Base-by-base conservation (phyloP, 2,888 invertebrate genomes). In the Coleophora deauratella region DNA sequence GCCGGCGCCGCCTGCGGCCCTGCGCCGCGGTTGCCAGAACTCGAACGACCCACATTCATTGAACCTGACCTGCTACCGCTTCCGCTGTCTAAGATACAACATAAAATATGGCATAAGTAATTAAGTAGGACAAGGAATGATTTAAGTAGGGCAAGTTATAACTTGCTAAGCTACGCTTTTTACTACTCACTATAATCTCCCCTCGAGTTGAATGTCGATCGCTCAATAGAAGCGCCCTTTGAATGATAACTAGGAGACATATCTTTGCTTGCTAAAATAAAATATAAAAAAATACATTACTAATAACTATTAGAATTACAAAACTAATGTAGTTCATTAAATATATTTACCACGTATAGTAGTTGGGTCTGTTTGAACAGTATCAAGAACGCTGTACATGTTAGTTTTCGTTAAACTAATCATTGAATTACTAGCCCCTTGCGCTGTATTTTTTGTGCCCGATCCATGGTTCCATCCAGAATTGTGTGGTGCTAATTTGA, bases 161-260 rank as follows among this genome's bases (percentile, higher is more conserved):
- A n/a, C n/a, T n/a, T n/a, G n/a, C n/a, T n/a, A n/a, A n/a, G 6
- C 28, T n/a, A n/a, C n/a, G n/a, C n/a, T 30, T 27, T 28, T 9
- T 28, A 14, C 13, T 38, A 77, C 79, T 78, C 59, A 82, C 81
- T 62, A 48, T 70, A 78, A 38, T 84, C 81, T 45, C 64, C 69
- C 57, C 75, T 68, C 10, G 81, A 74, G 49, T 74, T 84, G 48
- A 86, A 86, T 41, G 84, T 82, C 0, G 86, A 86, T 43, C 85
- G 65, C 55, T 86, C 86, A 43, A 86, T 85, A 2, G 86, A 86
- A 35, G 79, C 79, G 37, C 79, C 78, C 62, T 86, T 86, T 27
- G 84, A 74, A 50, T 79, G 72, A 51, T 81, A 82, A 47, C 57
- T 66, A 30, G 74, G 55, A 1, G 71, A 47, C 50, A 74, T 59